Conservation (phyloP, 1,140 invertebrate species). For the Babylonia areolata region DNA sequence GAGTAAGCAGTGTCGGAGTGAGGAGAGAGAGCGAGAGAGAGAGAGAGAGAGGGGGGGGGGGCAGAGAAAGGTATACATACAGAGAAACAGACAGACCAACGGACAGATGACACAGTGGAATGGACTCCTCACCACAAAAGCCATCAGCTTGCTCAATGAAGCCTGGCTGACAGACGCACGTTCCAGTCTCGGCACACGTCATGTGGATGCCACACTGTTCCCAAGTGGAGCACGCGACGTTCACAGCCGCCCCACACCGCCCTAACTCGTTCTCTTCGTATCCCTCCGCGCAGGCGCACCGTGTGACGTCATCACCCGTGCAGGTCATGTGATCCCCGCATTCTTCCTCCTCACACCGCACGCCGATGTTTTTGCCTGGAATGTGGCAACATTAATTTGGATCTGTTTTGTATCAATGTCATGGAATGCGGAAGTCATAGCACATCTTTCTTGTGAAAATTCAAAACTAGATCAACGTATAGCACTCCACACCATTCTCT, state of each 20-base stretch:
- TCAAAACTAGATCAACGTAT: no score
- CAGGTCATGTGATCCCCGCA: slow-evolving; percentile 9
- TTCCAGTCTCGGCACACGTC: neutral
- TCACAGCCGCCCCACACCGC: neutral
- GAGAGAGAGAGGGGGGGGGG: no score
- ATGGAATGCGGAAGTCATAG: no score
- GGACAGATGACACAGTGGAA: no score
- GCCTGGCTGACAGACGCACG: neutral
- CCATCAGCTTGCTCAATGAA: neutral
- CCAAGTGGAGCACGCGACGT: neutral
- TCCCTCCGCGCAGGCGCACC: neutral
- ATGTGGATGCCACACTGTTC: slow-evolving; percentile 5
- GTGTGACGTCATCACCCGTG: neutral
- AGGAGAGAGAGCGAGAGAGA: no score
- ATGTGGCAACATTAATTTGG: no score
- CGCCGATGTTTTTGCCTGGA: neutral
- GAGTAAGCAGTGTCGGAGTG: no score
- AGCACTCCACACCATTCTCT: no score
- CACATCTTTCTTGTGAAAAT: no score
- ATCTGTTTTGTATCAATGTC: no score
- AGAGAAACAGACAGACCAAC: no score
- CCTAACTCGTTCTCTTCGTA: neutral
- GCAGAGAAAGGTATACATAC: no score
- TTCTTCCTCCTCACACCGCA: neutral
- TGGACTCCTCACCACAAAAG: neutral